Conservation (phyloP, 2,797 vertebrate species). For the Enteromius afrohamiltoni region DNA sequence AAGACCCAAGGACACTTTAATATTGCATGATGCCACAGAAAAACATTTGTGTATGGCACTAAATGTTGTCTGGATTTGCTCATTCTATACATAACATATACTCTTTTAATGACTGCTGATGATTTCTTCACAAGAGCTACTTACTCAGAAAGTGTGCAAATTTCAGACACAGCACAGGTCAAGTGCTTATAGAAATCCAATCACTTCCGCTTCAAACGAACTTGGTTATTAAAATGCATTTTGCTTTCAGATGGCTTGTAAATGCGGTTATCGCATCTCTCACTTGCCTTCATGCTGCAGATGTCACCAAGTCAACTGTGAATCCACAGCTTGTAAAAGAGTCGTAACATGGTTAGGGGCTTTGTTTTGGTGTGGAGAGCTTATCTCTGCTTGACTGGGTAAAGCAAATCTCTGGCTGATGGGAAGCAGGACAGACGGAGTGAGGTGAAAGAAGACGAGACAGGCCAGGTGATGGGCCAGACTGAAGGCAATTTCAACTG, state of each 20-base stretch:
- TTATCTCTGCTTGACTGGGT: constrained; percentile 56
- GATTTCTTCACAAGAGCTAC: not conserved
- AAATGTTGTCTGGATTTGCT: not conserved
- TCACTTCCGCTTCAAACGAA: not conserved
- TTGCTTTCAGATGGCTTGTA: too few species aligned
- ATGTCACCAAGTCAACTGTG: not conserved
- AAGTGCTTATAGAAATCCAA: not conserved
- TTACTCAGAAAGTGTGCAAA: not conserved
- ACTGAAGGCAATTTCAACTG: constrained; percentile 36
- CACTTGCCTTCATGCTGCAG: not conserved
- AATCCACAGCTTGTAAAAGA: constrained; percentile 8
- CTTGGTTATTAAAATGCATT: not conserved
- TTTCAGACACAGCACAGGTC: not conserved
- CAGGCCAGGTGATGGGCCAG: constrained; percentile 8
- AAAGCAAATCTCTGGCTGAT: constrained; percentile 65
- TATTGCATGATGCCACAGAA: not conserved
- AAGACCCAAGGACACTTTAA: not conserved
- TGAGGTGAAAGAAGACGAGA: constrained; percentile 31
- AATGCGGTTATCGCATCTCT: not conserved
- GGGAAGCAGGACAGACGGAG: constrained; percentile 56
- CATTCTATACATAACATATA: not conserved
- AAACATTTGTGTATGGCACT: too few species aligned
- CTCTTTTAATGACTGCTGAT: not conserved
- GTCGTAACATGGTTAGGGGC: constrained; percentile 10
- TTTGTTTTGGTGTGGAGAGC: not conserved